These are phyloP conservation scores for Mirounga angustirostris DNA, from an alignment of 2,113 vertebrate genomes.

Conservation along the genomic window DNA sequence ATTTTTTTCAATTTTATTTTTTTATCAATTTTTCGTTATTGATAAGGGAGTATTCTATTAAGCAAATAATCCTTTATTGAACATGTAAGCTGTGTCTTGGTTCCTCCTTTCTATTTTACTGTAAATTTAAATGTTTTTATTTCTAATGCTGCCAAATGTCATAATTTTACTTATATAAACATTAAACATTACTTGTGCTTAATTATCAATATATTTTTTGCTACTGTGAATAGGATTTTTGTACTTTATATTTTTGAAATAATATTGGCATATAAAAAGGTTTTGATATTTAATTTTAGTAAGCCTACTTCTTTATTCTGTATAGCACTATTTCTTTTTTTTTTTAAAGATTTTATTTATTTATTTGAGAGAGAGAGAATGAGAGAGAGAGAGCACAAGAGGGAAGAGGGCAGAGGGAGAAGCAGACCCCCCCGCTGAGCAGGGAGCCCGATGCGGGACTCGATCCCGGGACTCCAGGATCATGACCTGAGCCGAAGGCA, in stretches of 20 bases:
- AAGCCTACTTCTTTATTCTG: not conserved
- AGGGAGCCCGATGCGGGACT: no score
- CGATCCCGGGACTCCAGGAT: no score
- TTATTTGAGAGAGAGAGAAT: no score
- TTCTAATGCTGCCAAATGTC: not conserved
- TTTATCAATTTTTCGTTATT: not conserved
- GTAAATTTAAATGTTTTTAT: not conserved
- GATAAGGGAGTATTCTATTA: not conserved
- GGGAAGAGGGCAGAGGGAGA: no score
- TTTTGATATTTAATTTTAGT: not conserved
- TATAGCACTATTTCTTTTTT: not conserved
- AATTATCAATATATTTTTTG: not conserved
- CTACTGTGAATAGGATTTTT: not conserved
- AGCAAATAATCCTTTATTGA: not conserved
- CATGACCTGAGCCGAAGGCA: no score
- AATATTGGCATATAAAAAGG: not conserved
- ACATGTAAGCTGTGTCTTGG: not conserved
- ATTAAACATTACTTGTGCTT: not conserved
- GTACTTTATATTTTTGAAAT: not conserved
- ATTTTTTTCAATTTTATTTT: not conserved
- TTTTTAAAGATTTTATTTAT: no score
- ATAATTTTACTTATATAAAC: not conserved
- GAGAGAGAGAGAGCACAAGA: no score
- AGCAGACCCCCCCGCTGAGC: no score
- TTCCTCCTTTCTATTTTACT: conserved; percentile 16